Conservation (phyloP, 2,888 invertebrate species). For the Andrena camellia region DNA sequence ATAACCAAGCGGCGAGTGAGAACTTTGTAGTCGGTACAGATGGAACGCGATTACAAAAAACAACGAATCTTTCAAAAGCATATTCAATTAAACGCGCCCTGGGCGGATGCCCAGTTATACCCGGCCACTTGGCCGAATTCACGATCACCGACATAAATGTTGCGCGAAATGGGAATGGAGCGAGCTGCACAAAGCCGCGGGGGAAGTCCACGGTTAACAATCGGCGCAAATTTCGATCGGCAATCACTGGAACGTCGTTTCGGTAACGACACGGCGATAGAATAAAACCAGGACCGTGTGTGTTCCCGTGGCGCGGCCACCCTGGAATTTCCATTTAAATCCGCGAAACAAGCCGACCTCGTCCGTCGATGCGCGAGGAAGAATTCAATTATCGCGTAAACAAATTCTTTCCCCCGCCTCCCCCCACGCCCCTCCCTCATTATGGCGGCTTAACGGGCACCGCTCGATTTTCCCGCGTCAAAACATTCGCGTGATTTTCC, state of each 20-base stretch:
- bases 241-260: conserved; percentile 53
- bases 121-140: conserved; percentile 34
- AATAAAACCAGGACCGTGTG: conserved; percentile 20
- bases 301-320: conserved; percentile 15
- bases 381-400: conserved; percentile 37
- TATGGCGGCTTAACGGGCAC: conserved; percentile 16
- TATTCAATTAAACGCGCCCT: conserved; percentile 20
- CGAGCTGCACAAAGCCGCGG: conserved; percentile 18
- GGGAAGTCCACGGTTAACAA: conserved; percentile 53
- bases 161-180: conserved; percentile 42
- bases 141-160: conserved; percentile 53
- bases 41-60: neutral
- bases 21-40: neutral
- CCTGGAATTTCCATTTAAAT: conserved; percentile 53
- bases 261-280: conserved; percentile 55
- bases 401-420: neutral
- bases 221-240: conserved; percentile 61
- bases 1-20: neutral
- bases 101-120: conserved; percentile 5
- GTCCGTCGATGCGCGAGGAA: neutral
- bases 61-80: conserved; percentile 9
- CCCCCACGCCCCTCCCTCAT: neutral
- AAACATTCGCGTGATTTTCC: conserved; percentile 36
- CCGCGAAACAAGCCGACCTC: conserved; percentile 33
- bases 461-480: conserved; percentile 7